Base-by-base conservation (phyloP, 2,888 invertebrate genomes). In the Ligdia adustata region DNA sequence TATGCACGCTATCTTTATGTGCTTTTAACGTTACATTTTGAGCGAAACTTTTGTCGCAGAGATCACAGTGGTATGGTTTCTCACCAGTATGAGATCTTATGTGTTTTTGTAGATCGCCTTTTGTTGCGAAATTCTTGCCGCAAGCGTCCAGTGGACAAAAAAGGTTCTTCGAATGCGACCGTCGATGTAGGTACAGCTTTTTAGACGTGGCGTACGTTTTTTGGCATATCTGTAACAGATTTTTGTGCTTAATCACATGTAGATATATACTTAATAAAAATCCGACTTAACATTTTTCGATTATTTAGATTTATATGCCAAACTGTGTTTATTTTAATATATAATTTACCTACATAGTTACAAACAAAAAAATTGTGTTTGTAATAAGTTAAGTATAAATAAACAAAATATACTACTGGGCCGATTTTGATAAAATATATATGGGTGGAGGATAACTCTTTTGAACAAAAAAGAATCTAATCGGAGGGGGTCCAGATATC, bases 71-170 rank as follows among this genome's bases (percentile, higher is more conserved):
- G 33, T 55, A 90, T 0, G 90, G 90, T 15, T 72, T 78, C 37
- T 84, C 87, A 0, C 90, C 90, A 0, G 90, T 90, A 50, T 90
- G 90, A 0, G 74, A 75, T 0, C 90, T 63, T 0, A 73, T 53
- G 33, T 90, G 90, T 45, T 85, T 89, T 24, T 73, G 71, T 6
- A 90, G 55, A 37, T 90, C 90, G 0, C 76, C 75, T 47, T 79
- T 88, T 0, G 72, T 78, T 0, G 82, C 71, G 53, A 90, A 90
- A 28, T 55, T 74, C 52, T 90, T 90, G 0, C 59, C 64, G 47
- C 90, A 90, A 0, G 14, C 48, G 6, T 75, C 69, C 2, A 78
- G 15, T 0, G 79, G 71, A 47, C 86, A 90, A 1, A 12, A 1
- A 1, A 71, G 56, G 2, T 45, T 72, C 37, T 79, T 83, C 11